Percentiles rank a stretch among this genome's conserved stretches.
Evolutionary conservation across 2,113 vertebrate genomes (phyloP).

Genomic region (Rhea americana): DNA sequence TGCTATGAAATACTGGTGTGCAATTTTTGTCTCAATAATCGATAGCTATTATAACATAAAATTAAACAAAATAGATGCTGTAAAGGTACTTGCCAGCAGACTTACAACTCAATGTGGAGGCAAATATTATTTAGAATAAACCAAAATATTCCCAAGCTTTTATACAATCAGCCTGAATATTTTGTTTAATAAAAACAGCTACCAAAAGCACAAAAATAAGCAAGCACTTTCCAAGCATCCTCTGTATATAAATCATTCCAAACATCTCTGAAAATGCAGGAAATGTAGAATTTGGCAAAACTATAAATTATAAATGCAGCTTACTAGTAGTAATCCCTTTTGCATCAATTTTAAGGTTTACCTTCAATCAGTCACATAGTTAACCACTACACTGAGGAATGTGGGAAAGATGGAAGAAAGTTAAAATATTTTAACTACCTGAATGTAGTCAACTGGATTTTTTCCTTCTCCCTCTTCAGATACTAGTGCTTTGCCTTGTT

Average conservation of each 20-base stretch:
- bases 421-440: conserved; percentile 77
- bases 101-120: background rate
- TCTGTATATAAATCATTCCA: background rate
- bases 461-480: conserved; percentile 98
- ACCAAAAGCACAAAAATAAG: background rate
- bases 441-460: conserved; percentile 98
- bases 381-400: background rate
- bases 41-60: background rate
- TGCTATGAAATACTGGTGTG: background rate
- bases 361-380: background rate
- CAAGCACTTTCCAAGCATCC: background rate
- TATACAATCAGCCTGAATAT: background rate
- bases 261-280: background rate
- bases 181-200: background rate
- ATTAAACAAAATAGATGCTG: background rate
- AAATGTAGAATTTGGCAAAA: background rate
- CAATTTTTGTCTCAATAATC: background rate
- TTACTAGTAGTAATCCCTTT: background rate
- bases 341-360: background rate
- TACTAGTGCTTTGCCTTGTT: conserved; percentile 96
- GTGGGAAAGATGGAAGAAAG: background rate
- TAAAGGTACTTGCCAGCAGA: background rate
- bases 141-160: background rate
- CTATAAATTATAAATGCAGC: background rate
- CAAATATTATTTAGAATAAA: background rate